Base-by-base conservation (phyloP, 2,888 invertebrate genomes). In the Leptura quadrifasciata region DNA sequence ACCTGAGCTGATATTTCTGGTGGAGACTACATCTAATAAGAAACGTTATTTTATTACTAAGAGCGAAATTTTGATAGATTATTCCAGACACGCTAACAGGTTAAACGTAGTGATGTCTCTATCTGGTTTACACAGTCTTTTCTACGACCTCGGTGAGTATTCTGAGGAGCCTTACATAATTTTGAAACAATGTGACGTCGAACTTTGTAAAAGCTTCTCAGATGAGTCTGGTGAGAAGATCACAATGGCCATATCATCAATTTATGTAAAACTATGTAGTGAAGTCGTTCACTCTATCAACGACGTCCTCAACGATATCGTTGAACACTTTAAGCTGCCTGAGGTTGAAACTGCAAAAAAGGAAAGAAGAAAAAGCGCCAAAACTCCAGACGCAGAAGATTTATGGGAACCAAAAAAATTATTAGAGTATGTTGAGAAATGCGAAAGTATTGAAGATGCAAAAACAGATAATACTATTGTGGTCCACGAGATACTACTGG, bases 1-100 rank as follows among this genome's bases (percentile, higher is more conserved):
- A 85, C 95, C 96, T 0, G 95, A 96, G 88, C 90, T 96, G 65
- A 92, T 95, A 89, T 91, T 96, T 82, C 93, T 94, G 86, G 93
- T 94, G 0, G 93, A 93, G 82, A 89, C 91, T n/a, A 91, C 91
- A 9, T 91, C 92, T 55, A 91, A 91, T 21, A 92, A 87, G 67
- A 88, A 88, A 81, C 81, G 89, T 73, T 89, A 88, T 78, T 89
- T 89, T 77, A 91, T 95, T 12, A 90, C 95, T 9, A 92, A 94
- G 81, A 91, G 93, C 0, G 95, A 95, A 87, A 90, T 94, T 12
- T 89, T 94, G 20, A 89, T 94, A 0, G 95, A 95, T 86, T 94
- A 94, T 87, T 94, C 94, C 35, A 89, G 91, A 64, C 94, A 94
- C 84, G 91, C 92, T 0, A 93, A 92, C 71, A 91, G 92, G 12